Evolutionary conservation across 2,888 invertebrate species (phyloP).

Genomic region (Agrochola litura): DNA sequence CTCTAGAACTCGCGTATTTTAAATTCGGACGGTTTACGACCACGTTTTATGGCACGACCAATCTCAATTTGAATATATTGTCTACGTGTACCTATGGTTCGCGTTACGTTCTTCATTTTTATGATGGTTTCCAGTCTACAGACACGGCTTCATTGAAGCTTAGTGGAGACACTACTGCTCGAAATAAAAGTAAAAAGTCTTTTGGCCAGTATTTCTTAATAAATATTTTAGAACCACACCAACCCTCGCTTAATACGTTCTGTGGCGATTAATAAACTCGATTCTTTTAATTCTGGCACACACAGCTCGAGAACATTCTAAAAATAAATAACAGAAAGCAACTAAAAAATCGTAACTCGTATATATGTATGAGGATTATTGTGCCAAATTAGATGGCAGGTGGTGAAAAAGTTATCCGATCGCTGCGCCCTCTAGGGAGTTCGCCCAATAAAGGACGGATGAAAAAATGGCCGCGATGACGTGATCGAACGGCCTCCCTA

Average conservation of each 20-base stretch:
- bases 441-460: slow-evolving; percentile 59
- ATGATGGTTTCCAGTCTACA: slow-evolving; percentile 9
- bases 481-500: slow-evolving; percentile 52
- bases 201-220: background rate
- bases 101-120: slow-evolving; percentile 38
- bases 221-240: background rate
- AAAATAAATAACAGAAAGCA: slow-evolving; percentile 44
- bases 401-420: slow-evolving; percentile 72
- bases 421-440: slow-evolving; percentile 64
- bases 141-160: slow-evolving; percentile 1
- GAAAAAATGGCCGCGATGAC: slow-evolving; percentile 60
- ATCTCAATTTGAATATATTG: slow-evolving; percentile 62
- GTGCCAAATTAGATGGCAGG: slow-evolving; percentile 81
- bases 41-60: slow-evolving; percentile 50
- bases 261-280: background rate
- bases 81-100: slow-evolving; percentile 39
- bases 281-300: background rate
- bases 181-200: background rate
- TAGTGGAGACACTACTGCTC: background rate
- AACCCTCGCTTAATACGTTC: background rate
- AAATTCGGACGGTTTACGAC: slow-evolving; percentile 57
- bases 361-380: slow-evolving; percentile 83
- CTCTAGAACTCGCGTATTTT: slow-evolving; percentile 54
- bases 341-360: slow-evolving; percentile 74
- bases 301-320: background rate